Base-by-base conservation (phyloP, 2,888 invertebrate species). In the Pandemis corylana region DNA sequence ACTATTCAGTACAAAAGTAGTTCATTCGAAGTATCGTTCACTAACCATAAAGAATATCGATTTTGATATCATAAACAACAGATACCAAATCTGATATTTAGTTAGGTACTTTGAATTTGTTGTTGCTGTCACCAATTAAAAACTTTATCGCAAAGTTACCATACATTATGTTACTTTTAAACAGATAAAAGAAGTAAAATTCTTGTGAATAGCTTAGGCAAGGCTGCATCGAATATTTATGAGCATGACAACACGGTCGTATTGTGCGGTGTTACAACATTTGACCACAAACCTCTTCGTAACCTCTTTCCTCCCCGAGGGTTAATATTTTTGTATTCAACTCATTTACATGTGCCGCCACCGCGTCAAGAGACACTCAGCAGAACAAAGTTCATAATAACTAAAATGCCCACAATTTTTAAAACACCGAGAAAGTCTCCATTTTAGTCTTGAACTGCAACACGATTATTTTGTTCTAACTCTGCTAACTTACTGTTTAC, bases 321-420 rank as follows among this genome's bases (percentile, higher is more conserved):
- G 82, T 80, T 85, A 82, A 87, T 87, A 87, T 88, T 87, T 89
- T 85, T 79, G 84, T 82, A 88, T 87, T 82, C 84, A 83, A 81
- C 81, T 82, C 83, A 85, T 86, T 85, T 85, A 82, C 85, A 87
- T 85, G 83, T 83, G 82, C 82, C 81, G 78, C 78, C 82, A 81
- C 78, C 80, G 78, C 82, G 80, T 83, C 81, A 81, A 82, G 83
- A 81, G 82, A 81, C 82, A 80, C 81, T 75, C 75, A 70, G 75
- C 49, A 66, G 80, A 78, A 82, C 80, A 78, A 84, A 82, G 79
- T 84, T 84, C 76, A 77, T 83, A 81, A 83, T 84, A 80, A 82
- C 78, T 80, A 72, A 76, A 72, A 78, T 74, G 74, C 41, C 78
- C 68, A 75, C 56, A 64, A 61, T 66, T 72, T 67, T 42, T 68